Percentiles rank a stretch among this genome's conserved stretches.
These are phyloP conservation scores for Aphrophora alni DNA, from an alignment of 2,888 invertebrate genomes.

Conservation along the genomic window DNA sequence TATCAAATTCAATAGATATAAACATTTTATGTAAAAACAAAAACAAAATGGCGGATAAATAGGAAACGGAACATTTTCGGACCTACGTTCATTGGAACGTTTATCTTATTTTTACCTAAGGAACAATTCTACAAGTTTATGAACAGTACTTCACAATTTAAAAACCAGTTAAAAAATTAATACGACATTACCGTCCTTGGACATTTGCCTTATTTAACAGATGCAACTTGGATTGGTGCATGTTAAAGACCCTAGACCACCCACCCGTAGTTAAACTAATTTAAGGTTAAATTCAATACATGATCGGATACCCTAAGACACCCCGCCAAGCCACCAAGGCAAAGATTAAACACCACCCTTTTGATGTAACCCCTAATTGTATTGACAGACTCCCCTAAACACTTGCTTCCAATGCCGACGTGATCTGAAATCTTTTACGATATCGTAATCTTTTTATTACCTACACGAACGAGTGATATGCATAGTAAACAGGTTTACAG, in stretches of 20 bases:
- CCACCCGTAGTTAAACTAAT: background rate
- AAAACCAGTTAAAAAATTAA: no score
- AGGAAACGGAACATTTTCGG: no score
- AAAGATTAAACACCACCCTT: constrained; percentile 9
- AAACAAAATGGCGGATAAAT: no score
- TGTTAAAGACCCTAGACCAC: background rate
- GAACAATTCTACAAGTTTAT: no score
- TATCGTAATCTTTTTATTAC: constrained; percentile 1
- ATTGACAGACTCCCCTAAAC: constrained; percentile 6
- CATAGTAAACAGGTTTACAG: background rate
- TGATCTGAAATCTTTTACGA: constrained; percentile 6
- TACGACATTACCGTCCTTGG: no score
- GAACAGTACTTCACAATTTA: no score
- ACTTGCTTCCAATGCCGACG: background rate
- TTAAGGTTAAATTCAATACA: background rate
- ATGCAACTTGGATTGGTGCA: no score
- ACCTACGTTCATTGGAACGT: no score
- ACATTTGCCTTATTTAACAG: no score
- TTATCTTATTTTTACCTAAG: no score
- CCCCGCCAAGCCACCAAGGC: background rate
- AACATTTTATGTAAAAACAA: no score
- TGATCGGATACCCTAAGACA: background rate
- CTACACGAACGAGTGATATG: background rate
- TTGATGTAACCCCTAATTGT: background rate
- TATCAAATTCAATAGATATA: no score